phyloP scores from a whole-genome alignment of 2,888 invertebrate species.

The Romanomermis culicivorax region DNA sequence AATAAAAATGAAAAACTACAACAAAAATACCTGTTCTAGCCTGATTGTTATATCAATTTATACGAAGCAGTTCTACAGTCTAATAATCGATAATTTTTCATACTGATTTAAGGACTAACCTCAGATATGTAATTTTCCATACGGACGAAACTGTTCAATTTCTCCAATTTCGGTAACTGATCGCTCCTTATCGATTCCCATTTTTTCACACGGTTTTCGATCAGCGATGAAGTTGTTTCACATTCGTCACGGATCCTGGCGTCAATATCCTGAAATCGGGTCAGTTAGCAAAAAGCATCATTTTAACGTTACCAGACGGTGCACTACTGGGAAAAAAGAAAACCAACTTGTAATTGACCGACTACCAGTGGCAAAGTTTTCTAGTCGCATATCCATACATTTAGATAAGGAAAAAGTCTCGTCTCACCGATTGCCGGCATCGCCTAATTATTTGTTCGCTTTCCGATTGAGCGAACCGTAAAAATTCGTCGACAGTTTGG shows the following conservation, averaged over 20 bases:
- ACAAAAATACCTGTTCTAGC: too few species aligned
- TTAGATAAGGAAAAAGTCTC: not conserved
- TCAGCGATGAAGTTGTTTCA: conserved; percentile 42
- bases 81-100: too few species aligned
- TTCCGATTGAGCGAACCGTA: conserved; percentile 45
- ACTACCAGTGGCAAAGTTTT: not conserved
- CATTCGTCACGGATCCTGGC: conserved; percentile 46
- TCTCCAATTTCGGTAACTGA: conserved; percentile 37
- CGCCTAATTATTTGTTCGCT: conserved; percentile 40
- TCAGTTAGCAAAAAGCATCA: not conserved
- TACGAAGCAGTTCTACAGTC: too few species aligned
- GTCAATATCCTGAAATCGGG: conserved; percentile 39
- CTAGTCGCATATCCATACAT: not conserved
- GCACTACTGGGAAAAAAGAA: not conserved
- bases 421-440: conserved; percentile 26
- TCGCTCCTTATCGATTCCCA: conserved; percentile 45
- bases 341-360: too few species aligned
- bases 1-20: too few species aligned
- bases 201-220: conserved; percentile 40
- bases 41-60: too few species aligned
- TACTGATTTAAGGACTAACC: too few species aligned
- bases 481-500: conserved; percentile 43
- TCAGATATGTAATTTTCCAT: too few species aligned
- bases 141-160: not conserved
- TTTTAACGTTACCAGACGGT: not conserved